A percentile compares a stretch with the other conserved stretches of the same genome.
Evolutionary conservation across 2,888 invertebrate genomes (phyloP).

Genomic region (Stenchaetothrips biformis): DNA sequence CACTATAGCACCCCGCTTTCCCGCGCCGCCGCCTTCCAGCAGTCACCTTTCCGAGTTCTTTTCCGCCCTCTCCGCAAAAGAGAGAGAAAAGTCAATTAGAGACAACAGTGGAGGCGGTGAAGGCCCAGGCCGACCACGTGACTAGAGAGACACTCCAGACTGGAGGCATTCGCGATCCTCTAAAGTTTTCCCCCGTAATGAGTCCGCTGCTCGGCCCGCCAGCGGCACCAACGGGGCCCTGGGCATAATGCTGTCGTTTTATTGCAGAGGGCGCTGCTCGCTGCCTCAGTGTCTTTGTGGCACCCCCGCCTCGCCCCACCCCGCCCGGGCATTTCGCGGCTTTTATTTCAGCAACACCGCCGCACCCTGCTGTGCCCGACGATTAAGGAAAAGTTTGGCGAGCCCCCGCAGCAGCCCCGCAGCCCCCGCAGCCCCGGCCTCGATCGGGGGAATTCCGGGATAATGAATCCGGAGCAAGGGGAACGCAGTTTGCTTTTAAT

Average conservation of each 20-base stretch:
- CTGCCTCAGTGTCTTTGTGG: neutral
- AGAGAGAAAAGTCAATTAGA: constrained; percentile 24
- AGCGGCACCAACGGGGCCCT: neutral
- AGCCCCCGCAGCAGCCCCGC: too few relatives aligned
- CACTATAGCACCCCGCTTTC: neutral
- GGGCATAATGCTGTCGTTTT: constrained; percentile 11
- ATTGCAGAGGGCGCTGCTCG: neutral
- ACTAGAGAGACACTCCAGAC: too few relatives aligned
- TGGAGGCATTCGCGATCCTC: neutral
- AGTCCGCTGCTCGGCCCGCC: constrained; percentile 7
- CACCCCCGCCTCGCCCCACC: neutral
- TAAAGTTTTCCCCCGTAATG: constrained; percentile 18
- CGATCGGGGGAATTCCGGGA: too few relatives aligned
- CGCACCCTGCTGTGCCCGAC: neutral
- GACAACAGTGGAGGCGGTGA: neutral
- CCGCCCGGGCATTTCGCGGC: neutral
- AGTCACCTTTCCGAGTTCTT: neutral
- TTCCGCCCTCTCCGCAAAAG: neutral
- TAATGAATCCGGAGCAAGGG: too few relatives aligned
- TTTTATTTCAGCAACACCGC: neutral
- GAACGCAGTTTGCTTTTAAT: too few relatives aligned
- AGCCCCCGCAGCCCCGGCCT: too few relatives aligned
- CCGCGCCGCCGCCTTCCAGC: neutral
- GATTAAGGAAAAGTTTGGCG: too few relatives aligned
- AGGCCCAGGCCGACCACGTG: too few relatives aligned